Evolutionary conservation across 2,113 vertebrate species (phyloP).

Genomic region (Ibidorhyncha struthersii): DNA sequence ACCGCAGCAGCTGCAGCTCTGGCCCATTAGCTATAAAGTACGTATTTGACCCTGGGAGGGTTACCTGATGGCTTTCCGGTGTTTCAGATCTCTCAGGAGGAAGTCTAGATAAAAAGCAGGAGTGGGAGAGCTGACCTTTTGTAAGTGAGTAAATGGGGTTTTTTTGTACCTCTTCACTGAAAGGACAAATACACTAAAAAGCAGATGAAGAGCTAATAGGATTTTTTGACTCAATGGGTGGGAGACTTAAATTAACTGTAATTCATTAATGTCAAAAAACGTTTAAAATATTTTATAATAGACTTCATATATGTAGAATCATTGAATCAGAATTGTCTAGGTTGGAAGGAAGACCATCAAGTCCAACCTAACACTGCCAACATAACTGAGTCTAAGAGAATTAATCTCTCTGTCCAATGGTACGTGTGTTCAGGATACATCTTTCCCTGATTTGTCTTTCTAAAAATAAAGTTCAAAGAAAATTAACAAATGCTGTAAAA

Average conservation of each 20-base stretch:
- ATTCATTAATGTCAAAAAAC: neutral
- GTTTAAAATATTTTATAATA: neutral
- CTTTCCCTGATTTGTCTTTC: neutral
- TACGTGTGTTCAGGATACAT: rapidly evolving
- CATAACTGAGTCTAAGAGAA: neutral
- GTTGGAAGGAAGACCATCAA: too few species aligned
- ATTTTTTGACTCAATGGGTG: neutral
- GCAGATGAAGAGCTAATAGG: neutral
- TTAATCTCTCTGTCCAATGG: neutral
- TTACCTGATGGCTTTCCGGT: neutral
- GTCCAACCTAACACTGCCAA: too few species aligned
- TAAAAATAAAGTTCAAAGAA: neutral
- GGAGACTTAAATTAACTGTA: neutral
- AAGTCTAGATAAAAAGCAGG: neutral
- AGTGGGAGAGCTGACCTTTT: neutral
- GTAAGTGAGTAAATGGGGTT: neutral
- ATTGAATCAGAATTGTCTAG: too few species aligned
- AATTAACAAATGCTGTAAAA: neutral
- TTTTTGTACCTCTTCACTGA: neutral
- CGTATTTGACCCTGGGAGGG: neutral
- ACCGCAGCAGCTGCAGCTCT: neutral
- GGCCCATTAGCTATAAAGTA: neutral
- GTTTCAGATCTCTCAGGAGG: neutral
- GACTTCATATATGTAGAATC: neutral
- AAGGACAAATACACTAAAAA: neutral